Conservation (phyloP, 2,888 invertebrate genomes). For the Dasypolia templi region DNA sequence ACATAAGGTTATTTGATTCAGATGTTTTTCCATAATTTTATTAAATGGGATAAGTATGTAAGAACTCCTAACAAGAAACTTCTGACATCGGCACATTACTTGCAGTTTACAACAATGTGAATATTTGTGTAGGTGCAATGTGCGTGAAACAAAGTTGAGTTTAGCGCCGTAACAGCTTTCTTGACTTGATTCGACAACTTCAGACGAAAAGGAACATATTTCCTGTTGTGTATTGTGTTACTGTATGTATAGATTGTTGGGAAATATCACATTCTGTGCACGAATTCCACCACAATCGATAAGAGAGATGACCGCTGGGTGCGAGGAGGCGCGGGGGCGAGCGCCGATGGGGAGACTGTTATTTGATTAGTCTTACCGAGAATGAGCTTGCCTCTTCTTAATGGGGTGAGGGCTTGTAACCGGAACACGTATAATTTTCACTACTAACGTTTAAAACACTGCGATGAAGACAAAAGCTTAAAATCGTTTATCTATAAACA, state of each 20-base stretch:
- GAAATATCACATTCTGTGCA: slow-evolving; percentile 90
- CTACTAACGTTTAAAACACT: slow-evolving; percentile 65
- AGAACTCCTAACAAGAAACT: slow-evolving; percentile 8
- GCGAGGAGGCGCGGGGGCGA: slow-evolving; percentile 77
- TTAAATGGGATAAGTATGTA: not conserved
- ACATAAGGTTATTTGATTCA: not conserved
- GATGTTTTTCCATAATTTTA: not conserved
- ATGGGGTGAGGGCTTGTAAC: slow-evolving; percentile 90
- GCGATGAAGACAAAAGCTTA: slow-evolving; percentile 75
- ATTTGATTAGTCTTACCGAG: slow-evolving; percentile 91
- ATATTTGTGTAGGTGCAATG: slow-evolving; percentile 42
- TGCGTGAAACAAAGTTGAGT: slow-evolving; percentile 16
- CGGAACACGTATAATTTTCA: slow-evolving; percentile 88
- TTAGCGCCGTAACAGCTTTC: slow-evolving; percentile 17
- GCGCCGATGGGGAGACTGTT: slow-evolving; percentile 87
- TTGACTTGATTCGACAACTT: slow-evolving; percentile 32
- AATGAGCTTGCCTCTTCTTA: slow-evolving; percentile 90
- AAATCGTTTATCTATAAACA: slow-evolving; percentile 81
- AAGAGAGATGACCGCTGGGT: slow-evolving; percentile 90
- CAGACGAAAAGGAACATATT: slow-evolving; percentile 69
- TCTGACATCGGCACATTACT: slow-evolving; percentile 16
- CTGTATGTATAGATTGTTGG: slow-evolving; percentile 84
- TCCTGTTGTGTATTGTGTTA: slow-evolving; percentile 77
- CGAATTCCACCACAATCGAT: slow-evolving; percentile 91
- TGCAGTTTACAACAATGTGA: slow-evolving; percentile 34